Base-by-base conservation (phyloP, 1,140 invertebrate genomes). In the Lithobius niger region DNA sequence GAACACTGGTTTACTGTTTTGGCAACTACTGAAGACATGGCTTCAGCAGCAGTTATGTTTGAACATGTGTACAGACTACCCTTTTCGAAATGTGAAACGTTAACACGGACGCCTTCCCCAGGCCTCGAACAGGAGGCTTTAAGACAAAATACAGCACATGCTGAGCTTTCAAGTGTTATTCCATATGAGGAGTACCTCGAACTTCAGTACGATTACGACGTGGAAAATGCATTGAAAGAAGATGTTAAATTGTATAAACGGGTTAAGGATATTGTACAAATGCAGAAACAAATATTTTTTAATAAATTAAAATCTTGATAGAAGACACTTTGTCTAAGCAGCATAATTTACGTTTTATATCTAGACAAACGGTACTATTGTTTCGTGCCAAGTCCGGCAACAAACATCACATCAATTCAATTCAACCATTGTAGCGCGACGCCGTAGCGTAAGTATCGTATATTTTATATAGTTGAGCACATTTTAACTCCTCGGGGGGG, bases 301-400 rank as follows among this genome's bases (percentile, higher is more conserved):
- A 47, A 47, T 22, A 47, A 47, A 47, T 15, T 47, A 36, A 36
- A 36, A 36, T 36, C 31, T 36, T 36, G 31, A n/a, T n/a, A n/a
- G n/a, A n/a, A n/a, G n/a, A n/a, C n/a, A n/a, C n/a, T n/a, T n/a
- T n/a, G n/a, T n/a, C n/a, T n/a, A n/a, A n/a, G n/a, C n/a, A n/a
- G n/a, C n/a, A n/a, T n/a, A n/a, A n/a, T n/a, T n/a, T n/a, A n/a
- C n/a, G n/a, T n/a, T n/a, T n/a, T n/a, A n/a, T n/a, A n/a, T n/a
- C n/a, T n/a, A n/a, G n/a, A n/a, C n/a, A n/a, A n/a, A n/a, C n/a
- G n/a, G n/a, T n/a, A n/a, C n/a, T n/a, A n/a, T n/a, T n/a, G n/a
- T n/a, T n/a, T n/a, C n/a, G n/a, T n/a, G n/a, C n/a, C n/a, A n/a
- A n/a, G n/a, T n/a, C n/a, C n/a, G n/a, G n/a, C n/a, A n/a, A n/a